Evolutionary conservation across 2,113 vertebrate species (phyloP).

Genomic region (Oreochromis spilurus): DNA sequence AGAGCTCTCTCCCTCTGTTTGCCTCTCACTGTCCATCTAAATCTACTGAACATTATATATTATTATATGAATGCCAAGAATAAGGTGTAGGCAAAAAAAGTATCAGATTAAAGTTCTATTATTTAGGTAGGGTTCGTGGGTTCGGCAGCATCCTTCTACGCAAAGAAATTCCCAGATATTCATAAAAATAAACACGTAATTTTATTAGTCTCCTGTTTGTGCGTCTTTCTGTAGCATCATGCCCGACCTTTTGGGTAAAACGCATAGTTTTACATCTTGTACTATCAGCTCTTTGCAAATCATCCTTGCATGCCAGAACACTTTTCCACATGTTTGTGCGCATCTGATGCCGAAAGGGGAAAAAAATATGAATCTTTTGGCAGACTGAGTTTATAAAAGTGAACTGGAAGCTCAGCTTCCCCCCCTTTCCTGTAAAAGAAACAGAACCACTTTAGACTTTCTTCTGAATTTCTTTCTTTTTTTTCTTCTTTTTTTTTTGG

Average conservation of each 20-base stretch:
- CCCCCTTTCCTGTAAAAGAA: neutral
- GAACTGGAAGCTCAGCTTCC: neutral
- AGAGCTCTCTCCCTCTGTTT: neutral
- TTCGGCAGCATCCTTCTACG: neutral
- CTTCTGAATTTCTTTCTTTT: neutral
- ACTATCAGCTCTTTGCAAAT: neutral
- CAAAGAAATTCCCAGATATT: neutral
- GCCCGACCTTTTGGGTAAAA: neutral
- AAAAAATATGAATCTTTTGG: neutral
- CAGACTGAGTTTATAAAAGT: neutral
- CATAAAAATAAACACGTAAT: neutral
- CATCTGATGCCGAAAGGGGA: neutral
- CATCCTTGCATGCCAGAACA: neutral
- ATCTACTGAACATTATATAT: neutral
- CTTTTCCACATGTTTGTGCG: neutral
- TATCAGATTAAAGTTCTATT: neutral
- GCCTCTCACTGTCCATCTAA: neutral
- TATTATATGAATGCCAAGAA: neutral
- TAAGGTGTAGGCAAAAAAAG: neutral
- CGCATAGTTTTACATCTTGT: neutral
- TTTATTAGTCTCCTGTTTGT: neutral
- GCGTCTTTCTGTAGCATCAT: neutral
- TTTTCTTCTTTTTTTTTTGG: accelerated
- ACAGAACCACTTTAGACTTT: neutral
- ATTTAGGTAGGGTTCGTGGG: neutral